Base-by-base conservation (phyloP, 2,113 vertebrate genomes). In the Sinocyclocheilus grahami region DNA sequence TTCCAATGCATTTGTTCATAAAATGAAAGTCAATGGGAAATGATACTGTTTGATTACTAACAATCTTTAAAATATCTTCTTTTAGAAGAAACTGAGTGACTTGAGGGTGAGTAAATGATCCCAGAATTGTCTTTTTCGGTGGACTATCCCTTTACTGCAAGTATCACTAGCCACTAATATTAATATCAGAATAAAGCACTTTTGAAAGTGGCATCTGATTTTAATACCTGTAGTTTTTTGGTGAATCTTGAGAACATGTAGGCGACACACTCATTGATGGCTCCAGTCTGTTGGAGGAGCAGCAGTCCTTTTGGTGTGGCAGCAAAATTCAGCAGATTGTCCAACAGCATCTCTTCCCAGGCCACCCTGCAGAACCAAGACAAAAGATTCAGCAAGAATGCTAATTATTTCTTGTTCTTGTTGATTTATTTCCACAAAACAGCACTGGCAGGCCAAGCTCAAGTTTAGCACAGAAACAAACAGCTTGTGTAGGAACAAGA, bases 281-380 rank as follows among this genome's bases (percentile, higher is more conserved):
- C 94, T 80, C 96, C 98, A 6, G 97, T 98, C 91, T 95, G 96
- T 65, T 97, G 96, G 65, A 99, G 97, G 84, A 99, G 94, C 33
- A 97, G 91, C 11, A 98, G 92, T 85, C 98, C 98, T 93, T 95
- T 97, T 11, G 98, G 97, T 4, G 97, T 98, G 1, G 95, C 94
- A 77, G 97, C 95, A 92, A 99, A 99, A 92, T 96, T 95, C 79
- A 99, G 90, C 92, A 99, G 93, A 88, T 96, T 96, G 91, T 98
- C 97, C 92, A 99, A 91, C 88, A 99, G 91, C 67, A 96, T 97
- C 81, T 99, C 97, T 93, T 98, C 97, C 96, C 96, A 98, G 80
- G 95, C 67, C 76, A 94, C 90, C 85, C 98, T 99, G 94, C 18
- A 83, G 78, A 10, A 39, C 82, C 4, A 84, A n/a, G 24, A 74